These are phyloP conservation scores for Aethes cnicana DNA, from an alignment of 2,888 invertebrate genomes.

Conservation along the genomic window DNA sequence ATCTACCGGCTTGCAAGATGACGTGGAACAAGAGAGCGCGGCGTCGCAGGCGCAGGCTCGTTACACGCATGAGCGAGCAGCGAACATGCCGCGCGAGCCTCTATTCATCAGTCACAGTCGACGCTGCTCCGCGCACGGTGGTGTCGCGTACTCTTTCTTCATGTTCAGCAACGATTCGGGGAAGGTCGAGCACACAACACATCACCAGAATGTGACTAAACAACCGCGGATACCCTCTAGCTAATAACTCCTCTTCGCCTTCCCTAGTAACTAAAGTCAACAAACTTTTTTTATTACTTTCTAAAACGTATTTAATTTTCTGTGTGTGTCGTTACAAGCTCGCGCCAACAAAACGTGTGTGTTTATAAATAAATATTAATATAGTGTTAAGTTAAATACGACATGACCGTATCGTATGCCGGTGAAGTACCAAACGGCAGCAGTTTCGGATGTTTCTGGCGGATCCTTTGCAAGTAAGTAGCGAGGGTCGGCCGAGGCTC, in stretches of 20 bases:
- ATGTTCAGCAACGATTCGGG: conserved; percentile 55
- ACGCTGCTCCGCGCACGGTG: conserved; percentile 60
- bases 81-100: conserved; percentile 50
- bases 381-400: conserved; percentile 60
- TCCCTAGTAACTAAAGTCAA: conserved; percentile 59
- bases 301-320: conserved; percentile 79
- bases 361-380: conserved; percentile 76
- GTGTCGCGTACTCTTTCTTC: conserved; percentile 52
- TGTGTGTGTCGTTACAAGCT: conserved; percentile 72
- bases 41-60: conserved; percentile 38
- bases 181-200: conserved; percentile 64
- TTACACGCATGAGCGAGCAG: conserved; percentile 53
- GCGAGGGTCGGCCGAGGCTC: conserved; percentile 35
- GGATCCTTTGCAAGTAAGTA: conserved; percentile 92
- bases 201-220: conserved; percentile 77
- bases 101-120: conserved; percentile 57
- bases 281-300: conserved; percentile 74
- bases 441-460: conserved; percentile 96
- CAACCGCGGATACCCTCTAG: conserved; percentile 49
- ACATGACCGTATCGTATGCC: conserved; percentile 94
- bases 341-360: conserved; percentile 74
- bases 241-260: conserved; percentile 65
- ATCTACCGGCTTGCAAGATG: conserved; percentile 40
- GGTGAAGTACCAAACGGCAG: conserved; percentile 95
- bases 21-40: conserved; percentile 34